Percentiles rank a stretch among this genome's conserved stretches.
Conservation (phyloP, 1,140 invertebrate genomes). For the Orius laevigatus region DNA sequence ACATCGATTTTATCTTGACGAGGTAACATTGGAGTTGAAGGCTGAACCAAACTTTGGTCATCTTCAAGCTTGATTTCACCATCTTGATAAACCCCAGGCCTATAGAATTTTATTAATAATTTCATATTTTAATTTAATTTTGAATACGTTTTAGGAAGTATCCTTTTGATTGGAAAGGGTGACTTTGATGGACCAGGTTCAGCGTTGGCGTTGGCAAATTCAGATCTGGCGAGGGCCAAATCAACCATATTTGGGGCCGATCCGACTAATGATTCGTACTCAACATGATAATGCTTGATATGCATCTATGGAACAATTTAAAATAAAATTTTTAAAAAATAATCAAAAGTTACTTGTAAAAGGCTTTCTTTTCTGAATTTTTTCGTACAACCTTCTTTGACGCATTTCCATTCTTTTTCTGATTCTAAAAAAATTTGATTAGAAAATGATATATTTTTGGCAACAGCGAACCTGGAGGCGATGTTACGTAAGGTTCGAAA, state of each 20-base stretch:
- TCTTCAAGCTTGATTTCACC: too few species aligned
- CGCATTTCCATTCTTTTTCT: constrained; percentile 34
- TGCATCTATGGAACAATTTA: too few species aligned
- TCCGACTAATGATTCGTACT: constrained; percentile 55
- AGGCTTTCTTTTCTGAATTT: constrained; percentile 79
- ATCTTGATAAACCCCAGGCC: too few species aligned
- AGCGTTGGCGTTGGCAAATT: not conserved
- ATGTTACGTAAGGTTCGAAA: not conserved
- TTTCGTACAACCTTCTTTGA: constrained; percentile 66
- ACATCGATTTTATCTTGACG: too few species aligned
- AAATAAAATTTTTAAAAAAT: constrained; percentile 7
- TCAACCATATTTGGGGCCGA: constrained; percentile 70
- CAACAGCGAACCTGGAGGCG: not conserved
- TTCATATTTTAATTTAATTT: not conserved
- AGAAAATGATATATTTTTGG: not conserved
- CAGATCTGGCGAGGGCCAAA: constrained; percentile 45
- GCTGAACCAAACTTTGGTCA: too few species aligned
- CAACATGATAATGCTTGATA: constrained; percentile 78
- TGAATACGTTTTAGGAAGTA: constrained; percentile 3
- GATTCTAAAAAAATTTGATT: constrained; percentile 7
- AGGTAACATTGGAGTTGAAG: too few species aligned
- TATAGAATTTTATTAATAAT: not conserved
- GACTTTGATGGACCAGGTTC: constrained; percentile 1
- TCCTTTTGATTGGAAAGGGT: not conserved
- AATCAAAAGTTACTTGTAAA: constrained; percentile 33